These are phyloP conservation scores for Siniperca chuatsi DNA, from an alignment of 2,113 vertebrate genomes.

Conservation along the genomic window DNA sequence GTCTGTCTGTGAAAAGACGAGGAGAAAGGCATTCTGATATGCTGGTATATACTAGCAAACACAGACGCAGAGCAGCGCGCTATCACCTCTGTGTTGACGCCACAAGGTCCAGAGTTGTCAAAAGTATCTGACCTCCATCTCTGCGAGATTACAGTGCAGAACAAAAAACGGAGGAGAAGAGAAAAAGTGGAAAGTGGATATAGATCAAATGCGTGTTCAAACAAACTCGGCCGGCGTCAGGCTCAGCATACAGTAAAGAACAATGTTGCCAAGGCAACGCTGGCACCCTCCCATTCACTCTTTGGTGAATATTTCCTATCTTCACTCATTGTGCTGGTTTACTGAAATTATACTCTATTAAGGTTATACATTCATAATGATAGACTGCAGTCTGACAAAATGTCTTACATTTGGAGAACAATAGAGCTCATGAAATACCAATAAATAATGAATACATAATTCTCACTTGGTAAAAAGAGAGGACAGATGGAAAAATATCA, in stretches of 20 bases:
- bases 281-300: slow-evolving; percentile 27
- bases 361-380: slow-evolving; percentile 27
- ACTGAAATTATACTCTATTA: slow-evolving; percentile 36
- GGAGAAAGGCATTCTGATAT: slow-evolving; percentile 67
- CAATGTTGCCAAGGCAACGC: slow-evolving; percentile 78
- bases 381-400: slow-evolving; percentile 20
- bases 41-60: slow-evolving; percentile 75
- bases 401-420: slow-evolving; percentile 12
- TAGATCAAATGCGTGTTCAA: slow-evolving; percentile 79
- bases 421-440: not conserved
- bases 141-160: slow-evolving; percentile 64
- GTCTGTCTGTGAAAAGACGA: slow-evolving; percentile 28
- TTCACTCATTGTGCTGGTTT: slow-evolving; percentile 18
- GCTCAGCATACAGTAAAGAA: slow-evolving; percentile 72
- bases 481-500: slow-evolving; percentile 1
- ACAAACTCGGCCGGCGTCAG: slow-evolving; percentile 67
- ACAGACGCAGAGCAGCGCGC: slow-evolving; percentile 65
- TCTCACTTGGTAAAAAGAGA: not conserved
- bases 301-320: slow-evolving; percentile 32
- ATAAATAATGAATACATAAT: slow-evolving; percentile 24
- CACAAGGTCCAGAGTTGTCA: slow-evolving; percentile 85
- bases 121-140: slow-evolving; percentile 84
- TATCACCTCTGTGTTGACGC: slow-evolving; percentile 84
- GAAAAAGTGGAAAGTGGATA: slow-evolving; percentile 70
- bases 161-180: slow-evolving; percentile 27